phyloP scores from a whole-genome alignment of 2,113 vertebrate species.

The Phoenicopterus ruber region DNA sequence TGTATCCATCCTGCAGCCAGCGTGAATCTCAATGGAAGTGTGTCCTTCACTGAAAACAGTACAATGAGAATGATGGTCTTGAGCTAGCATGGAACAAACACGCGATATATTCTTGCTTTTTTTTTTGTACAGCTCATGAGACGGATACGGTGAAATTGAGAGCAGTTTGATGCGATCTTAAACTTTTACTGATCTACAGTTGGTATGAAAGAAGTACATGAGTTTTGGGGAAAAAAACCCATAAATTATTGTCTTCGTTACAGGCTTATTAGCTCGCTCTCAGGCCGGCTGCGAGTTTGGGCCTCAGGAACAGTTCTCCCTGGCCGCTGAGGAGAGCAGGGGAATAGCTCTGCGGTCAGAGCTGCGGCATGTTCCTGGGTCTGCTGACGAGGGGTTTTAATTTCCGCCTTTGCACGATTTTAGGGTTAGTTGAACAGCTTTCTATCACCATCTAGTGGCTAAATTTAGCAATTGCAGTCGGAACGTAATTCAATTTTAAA shows the following conservation, averaged over 20 bases:
- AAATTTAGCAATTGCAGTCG: not conserved
- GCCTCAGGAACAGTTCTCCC: not conserved
- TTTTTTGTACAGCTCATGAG: not conserved
- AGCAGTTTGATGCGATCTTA: not conserved
- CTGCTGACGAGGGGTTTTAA: too few relatives aligned
- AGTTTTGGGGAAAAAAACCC: not conserved
- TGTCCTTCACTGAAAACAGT: not conserved
- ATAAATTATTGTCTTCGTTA: not conserved
- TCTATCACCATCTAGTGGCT: not conserved
- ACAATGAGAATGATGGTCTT: not conserved
- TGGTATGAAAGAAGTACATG: not conserved
- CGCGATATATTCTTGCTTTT: fast-evolving
- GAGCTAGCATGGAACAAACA: not conserved
- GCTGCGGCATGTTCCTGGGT: not conserved
- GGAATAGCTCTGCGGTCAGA: not conserved
- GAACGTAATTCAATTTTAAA: fast-evolving
- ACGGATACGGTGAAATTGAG: not conserved
- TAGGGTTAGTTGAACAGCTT: not conserved
- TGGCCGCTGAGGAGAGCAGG: not conserved
- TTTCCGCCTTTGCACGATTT: not conserved
- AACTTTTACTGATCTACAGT: not conserved
- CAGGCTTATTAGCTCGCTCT: not conserved
- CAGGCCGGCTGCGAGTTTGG: not conserved
- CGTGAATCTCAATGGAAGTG: not conserved
- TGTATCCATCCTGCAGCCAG: not conserved